Base-by-base conservation (phyloP, 2,797 vertebrate genomes). In the Erithacus rubecula region DNA sequence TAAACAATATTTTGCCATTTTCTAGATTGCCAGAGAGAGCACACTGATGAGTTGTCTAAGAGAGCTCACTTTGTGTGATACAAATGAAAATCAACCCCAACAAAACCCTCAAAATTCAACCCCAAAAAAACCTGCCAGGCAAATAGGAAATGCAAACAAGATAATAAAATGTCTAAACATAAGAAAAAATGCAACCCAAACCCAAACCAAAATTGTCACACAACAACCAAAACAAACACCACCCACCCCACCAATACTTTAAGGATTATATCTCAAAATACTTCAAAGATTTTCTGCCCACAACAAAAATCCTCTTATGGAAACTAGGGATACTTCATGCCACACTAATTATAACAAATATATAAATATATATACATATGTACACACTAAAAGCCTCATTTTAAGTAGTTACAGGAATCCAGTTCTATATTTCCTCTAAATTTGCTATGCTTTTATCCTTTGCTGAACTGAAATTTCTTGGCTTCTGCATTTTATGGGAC, bases 191-290 rank as follows among this genome's bases (percentile, higher is more conserved):
- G 5, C 23, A 27, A 43, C 8, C 8, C 21, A 52, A 51, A 36
- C 6, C 8, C 11, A 24, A 39, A 15, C 6, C 26, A 60, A 59
- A 36, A 39, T 22, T 0, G 2, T 4, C 11, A 14, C 8, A 26
- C 6, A 80, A 39, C 9, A n/a, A 67, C 18, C 3, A 30, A 53
- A 59, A 72, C 2, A 47, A 60, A 41, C 14, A 21, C 8, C 32
- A 21, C 3, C 8, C 6, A 16, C 23, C 11, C 26, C 21, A 36
- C 37, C 32, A 47, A 37, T 4, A 9, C 3, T 53, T 83, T 34
- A 60, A 64, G 32, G 7, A 34, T 53, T 82, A 5, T 11, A 34
- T 41, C 21, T n/a, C n/a, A 23, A 56, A 84, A 47, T 1, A 7
- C 32, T 41, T 72, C 12, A 67, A 65, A 53, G 1, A 4, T 52